Conservation (phyloP, 2,888 invertebrate genomes). For the Torymus aiolomorphi region DNA sequence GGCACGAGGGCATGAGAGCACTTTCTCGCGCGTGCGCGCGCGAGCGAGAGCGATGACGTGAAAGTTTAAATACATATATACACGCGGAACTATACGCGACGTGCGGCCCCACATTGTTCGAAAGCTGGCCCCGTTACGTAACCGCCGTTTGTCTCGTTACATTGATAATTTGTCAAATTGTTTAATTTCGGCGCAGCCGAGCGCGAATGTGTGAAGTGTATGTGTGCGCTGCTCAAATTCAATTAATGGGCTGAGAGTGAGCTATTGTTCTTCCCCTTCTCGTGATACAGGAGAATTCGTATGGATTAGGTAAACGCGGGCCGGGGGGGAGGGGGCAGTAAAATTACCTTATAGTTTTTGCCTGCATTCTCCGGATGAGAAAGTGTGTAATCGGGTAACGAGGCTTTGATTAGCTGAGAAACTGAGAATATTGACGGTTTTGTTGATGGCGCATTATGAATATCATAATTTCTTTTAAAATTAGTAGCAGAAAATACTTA, state of each 20-base stretch:
- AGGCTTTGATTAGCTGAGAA: conserved; percentile 5
- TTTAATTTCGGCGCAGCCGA: conserved; percentile 6
- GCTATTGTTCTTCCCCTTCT: too few species aligned
- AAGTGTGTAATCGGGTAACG: conserved; percentile 1
- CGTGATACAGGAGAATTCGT: too few species aligned
- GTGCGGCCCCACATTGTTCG: conserved; percentile 7
- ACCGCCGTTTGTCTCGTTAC: conserved; percentile 5
- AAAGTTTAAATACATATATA: not conserved
- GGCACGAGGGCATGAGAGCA: too few species aligned
- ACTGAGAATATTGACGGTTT: conserved; percentile 3
- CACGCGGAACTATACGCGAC: not conserved
- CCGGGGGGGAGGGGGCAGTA: not conserved
- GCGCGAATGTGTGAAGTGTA: too few species aligned
- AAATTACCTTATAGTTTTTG: conserved; percentile 14
- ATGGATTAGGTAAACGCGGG: too few species aligned
- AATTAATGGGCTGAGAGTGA: too few species aligned
- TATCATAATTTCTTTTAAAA: too few species aligned
- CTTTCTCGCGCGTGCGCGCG: not conserved
- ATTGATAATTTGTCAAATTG: not conserved
- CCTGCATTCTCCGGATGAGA: conserved; percentile 6
- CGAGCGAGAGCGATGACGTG: not conserved
- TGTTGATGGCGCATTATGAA: not conserved
- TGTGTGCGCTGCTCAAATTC: too few species aligned
- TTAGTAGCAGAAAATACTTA: too few species aligned
- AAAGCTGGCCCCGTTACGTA: not conserved